phyloP scores from a whole-genome alignment of 2,888 invertebrate species.

The Morpho helenor region DNA sequence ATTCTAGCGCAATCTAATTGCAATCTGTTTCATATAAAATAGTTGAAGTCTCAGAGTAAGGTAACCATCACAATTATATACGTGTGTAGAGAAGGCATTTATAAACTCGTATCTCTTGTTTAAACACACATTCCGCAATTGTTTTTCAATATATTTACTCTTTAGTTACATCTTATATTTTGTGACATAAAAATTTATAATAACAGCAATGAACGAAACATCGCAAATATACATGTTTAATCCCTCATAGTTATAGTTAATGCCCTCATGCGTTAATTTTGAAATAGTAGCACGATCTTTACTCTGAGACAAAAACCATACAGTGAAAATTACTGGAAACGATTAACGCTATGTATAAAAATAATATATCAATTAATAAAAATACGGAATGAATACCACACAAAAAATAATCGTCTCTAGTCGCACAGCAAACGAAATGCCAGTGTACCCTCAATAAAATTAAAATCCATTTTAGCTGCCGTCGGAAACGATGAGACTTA shows the following conservation, averaged over 20 bases:
- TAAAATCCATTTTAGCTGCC: conserved; percentile 22
- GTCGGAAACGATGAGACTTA: conserved; percentile 27
- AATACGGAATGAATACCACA: conserved; percentile 76
- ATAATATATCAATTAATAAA: conserved; percentile 53
- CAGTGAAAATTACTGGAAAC: conserved; percentile 51
- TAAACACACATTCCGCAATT: no score
- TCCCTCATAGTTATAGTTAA: not conserved
- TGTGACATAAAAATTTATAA: no score
- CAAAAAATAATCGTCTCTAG: conserved; percentile 67
- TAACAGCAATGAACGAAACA: no score
- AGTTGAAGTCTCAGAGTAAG: conserved; percentile 22
- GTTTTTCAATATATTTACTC: no score
- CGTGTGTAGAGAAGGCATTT: no score
- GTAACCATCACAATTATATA: not conserved
- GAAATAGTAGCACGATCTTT: not conserved
- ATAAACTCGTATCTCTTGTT: no score
- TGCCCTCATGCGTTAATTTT: not conserved
- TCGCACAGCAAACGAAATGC: conserved; percentile 26
- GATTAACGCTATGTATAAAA: conserved; percentile 50
- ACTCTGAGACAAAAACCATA: conserved; percentile 23
- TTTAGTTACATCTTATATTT: no score
- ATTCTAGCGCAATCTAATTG: conserved; percentile 76
- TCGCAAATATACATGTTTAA: no score
- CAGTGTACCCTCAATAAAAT: conserved; percentile 15
- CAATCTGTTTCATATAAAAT: conserved; percentile 36